Evolutionary conservation across 2,888 invertebrate genomes (phyloP).

Genomic region (Gryllus longicercus): DNA sequence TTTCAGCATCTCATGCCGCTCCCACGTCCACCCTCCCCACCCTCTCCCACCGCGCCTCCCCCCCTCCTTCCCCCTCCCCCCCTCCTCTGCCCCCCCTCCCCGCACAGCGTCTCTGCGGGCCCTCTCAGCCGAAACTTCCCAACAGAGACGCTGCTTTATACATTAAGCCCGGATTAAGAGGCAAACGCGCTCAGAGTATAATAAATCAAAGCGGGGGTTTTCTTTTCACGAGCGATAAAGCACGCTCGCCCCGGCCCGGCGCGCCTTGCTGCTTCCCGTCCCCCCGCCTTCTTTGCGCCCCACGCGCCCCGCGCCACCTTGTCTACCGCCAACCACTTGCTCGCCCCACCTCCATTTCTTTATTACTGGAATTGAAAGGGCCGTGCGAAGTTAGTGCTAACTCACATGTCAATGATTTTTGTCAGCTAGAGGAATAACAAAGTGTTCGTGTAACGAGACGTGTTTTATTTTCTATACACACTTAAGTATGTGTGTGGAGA

Average conservation of each 20-base stretch:
- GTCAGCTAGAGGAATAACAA: too few species aligned
- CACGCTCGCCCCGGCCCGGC: neutral
- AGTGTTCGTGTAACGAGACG: too few species aligned
- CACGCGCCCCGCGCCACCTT: too few species aligned
- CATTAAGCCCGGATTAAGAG: slow-evolving; percentile 17
- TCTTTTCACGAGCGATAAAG: slow-evolving; percentile 17
- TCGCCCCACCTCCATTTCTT: too few species aligned
- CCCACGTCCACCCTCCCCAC: neutral
- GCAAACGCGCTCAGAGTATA: neutral
- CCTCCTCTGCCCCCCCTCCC: neutral
- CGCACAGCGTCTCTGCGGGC: too few species aligned
- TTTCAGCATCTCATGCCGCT: neutral
- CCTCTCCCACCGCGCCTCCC: neutral
- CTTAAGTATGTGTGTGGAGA: too few species aligned
- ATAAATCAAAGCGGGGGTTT: slow-evolving; percentile 12
- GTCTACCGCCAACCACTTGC: too few species aligned
- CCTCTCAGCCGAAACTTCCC: too few species aligned
- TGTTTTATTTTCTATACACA: too few species aligned
- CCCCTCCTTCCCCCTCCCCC: neutral
- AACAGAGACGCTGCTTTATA: neutral
- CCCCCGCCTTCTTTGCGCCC: neutral
- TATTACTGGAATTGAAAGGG: too few species aligned
- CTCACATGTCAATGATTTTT: too few species aligned
- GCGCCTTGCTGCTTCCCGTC: neutral
- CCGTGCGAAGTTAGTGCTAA: too few species aligned